These are phyloP conservation scores for Bursaphelenchus okinawaensis DNA, from an alignment of 2,888 invertebrate species.

Conservation along the genomic window DNA sequence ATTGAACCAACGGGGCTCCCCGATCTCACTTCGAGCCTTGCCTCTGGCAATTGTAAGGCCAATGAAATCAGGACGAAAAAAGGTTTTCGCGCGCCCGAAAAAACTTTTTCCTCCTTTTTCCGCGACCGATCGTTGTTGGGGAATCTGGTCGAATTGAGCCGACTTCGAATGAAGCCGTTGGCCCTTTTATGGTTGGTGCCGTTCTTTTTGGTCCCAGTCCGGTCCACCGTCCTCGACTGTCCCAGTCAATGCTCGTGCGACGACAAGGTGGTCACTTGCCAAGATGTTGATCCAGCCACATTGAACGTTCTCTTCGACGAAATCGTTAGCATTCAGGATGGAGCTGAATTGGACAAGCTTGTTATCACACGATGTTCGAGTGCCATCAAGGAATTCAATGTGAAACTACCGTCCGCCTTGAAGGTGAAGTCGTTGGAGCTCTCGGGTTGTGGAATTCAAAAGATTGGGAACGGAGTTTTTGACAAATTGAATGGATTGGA, in stretches of 20 bases:
- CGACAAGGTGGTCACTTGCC: neutral
- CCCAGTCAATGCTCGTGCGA: neutral
- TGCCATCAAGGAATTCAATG: neutral
- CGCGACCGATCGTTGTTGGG: neutral
- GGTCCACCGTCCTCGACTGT: neutral
- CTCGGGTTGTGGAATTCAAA: conserved; percentile 30
- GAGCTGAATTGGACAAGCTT: neutral
- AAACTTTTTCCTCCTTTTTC: neutral
- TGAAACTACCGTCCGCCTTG: neutral
- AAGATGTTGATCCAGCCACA: neutral
- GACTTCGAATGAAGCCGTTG: neutral
- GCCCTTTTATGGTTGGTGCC: neutral
- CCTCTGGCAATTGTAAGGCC: neutral
- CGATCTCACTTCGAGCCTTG: neutral
- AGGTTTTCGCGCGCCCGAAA: neutral
- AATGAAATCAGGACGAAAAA: neutral
- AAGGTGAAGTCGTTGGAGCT: conserved; percentile 31
- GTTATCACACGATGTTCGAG: neutral
- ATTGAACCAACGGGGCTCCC: neutral
- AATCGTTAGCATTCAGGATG: neutral
- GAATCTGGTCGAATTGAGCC: too few species aligned
- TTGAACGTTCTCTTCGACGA: neutral
- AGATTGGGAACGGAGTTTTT: conserved; percentile 28
- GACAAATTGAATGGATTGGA: conserved; percentile 24
- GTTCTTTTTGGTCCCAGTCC: neutral